Conservation (phyloP, 2,797 vertebrate genomes). For the Peromyscus melanophrys region DNA sequence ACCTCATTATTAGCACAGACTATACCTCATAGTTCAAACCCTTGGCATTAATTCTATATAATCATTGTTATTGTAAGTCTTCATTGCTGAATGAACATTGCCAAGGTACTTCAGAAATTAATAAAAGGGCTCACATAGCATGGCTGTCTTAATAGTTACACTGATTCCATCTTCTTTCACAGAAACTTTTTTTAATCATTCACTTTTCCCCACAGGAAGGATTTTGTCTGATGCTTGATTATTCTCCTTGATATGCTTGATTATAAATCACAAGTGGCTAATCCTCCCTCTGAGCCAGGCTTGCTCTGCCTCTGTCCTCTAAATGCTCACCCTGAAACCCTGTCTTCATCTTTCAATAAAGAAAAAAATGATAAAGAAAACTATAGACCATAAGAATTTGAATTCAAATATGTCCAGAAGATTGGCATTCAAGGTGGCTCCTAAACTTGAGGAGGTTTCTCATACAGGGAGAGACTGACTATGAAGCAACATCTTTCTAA, state of each 20-base stretch:
- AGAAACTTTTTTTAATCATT: slow-evolving; percentile 36
- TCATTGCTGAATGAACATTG: neutral
- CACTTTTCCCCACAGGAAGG: neutral
- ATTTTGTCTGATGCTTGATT: slow-evolving; percentile 37
- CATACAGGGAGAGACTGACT: neutral
- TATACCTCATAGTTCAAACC: neutral
- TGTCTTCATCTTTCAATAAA: slow-evolving; percentile 14
- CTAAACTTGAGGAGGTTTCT: neutral
- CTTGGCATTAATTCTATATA: slow-evolving; percentile 1
- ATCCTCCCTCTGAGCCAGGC: neutral
- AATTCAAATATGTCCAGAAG: slow-evolving; percentile 11
- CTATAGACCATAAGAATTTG: neutral
- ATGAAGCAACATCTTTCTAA: neutral
- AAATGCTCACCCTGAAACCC: neutral
- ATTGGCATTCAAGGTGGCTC: neutral
- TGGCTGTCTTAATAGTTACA: neutral
- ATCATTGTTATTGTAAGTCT: neutral
- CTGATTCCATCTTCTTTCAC: neutral
- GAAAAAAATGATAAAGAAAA: neutral
- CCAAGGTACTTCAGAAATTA: neutral
- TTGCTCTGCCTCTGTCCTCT: neutral
- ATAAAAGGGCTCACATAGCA: neutral
- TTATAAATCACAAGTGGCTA: neutral
- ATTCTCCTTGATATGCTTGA: slow-evolving; percentile 43
- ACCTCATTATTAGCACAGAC: slow-evolving; percentile 37